Evolutionary conservation across 2,113 vertebrate genomes (phyloP).

Genomic region (Accipiter cooperii): DNA sequence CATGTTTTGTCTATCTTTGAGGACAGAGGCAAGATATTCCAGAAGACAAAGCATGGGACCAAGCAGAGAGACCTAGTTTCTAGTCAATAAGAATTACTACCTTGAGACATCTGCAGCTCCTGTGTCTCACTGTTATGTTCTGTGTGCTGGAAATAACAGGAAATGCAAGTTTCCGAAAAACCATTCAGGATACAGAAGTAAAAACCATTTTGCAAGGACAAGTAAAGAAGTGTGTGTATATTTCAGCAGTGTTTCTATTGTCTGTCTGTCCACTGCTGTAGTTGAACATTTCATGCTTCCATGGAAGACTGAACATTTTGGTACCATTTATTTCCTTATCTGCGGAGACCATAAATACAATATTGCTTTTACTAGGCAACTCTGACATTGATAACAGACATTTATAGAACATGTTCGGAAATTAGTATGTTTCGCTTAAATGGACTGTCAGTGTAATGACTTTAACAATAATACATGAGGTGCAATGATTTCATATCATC

Average conservation of each 20-base stretch:
- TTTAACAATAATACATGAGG: constrained; percentile 66
- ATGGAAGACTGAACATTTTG: constrained; percentile 25
- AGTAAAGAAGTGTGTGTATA: background rate
- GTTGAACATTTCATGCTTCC: constrained; percentile 10
- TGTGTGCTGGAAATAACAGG: background rate
- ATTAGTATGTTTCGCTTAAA: constrained; percentile 71
- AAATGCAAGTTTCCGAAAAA: background rate
- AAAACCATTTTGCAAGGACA: background rate
- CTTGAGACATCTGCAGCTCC: background rate
- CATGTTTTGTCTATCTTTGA: background rate
- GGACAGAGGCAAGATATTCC: background rate
- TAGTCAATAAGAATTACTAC: background rate
- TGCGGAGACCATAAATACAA: constrained; percentile 27
- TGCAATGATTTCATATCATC: constrained; percentile 7
- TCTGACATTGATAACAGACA: constrained; percentile 49
- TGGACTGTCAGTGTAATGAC: constrained; percentile 61
- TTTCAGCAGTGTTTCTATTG: background rate
- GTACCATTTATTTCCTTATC: constrained; percentile 39
- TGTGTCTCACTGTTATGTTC: background rate
- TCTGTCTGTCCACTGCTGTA: background rate
- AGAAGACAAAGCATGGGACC: background rate
- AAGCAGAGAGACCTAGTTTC: background rate
- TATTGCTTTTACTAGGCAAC: constrained; percentile 36
- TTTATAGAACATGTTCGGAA: constrained; percentile 60
- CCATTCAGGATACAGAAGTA: background rate